Base-by-base conservation (phyloP, 2,797 vertebrate species). In the Spatula clypeata region DNA sequence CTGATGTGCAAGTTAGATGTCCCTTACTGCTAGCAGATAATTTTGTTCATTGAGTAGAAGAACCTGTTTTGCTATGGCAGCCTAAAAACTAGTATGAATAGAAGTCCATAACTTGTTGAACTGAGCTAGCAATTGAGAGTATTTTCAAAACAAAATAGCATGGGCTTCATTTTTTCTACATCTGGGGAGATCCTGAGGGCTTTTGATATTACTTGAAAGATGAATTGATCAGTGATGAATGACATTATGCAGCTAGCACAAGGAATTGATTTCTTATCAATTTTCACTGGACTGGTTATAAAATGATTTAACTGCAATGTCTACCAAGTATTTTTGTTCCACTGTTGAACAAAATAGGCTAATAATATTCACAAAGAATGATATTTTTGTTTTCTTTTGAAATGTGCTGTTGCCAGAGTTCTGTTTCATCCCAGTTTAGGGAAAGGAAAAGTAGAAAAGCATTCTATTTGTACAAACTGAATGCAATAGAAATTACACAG, bases 191-290 rank as follows among this genome's bases (percentile, higher is more conserved):
- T 69, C 77, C 86, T 87, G 64, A 71, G 86, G 86, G 80, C 62
- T 91, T 82, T 60, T 82, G 71, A 61, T 40, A 85, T 57, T 57
- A 20, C 21, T 89, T 79, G 19, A 66, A 64, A 95, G 76, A 20
- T 70, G 15, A 73, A 86, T 49, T 62, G 12, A 49, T 49, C 88
- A 88, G 90, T 44, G 81, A 64, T 82, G 74, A 88, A 81, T 81
- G 19, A 82, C 86, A 90, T 94, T 74, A 93, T 40, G 71, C 80
- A 91, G 74, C 80, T 96, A 92, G 90, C 86, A 86, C 15, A 53
- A 79, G 24, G 32, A 79, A 73, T 57, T 79, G 71, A 36, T 86
- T 80, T 93, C 85, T 93, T 93, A 75, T 36, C 27, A 51, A 0
- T 61, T 83, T 79, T 88, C 40, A 45, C 32, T 74, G 11, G 49